A percentile compares a stretch with the other conserved stretches of the same genome.
phyloP scores from a whole-genome alignment of 2,113 vertebrate genomes.

The Sceloporus undulatus region DNA sequence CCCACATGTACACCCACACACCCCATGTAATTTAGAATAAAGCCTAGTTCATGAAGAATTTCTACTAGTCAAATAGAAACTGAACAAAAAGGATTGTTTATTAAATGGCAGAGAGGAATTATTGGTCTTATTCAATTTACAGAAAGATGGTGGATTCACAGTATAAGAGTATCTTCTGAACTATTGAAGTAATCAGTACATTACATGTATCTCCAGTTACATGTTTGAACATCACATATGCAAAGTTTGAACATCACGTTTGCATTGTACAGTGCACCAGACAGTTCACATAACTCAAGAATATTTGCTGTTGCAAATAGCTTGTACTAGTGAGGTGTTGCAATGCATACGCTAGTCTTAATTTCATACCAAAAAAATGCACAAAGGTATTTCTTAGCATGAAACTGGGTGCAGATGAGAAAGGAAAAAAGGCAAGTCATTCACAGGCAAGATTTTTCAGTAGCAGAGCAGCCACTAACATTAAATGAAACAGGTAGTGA shows the following conservation, averaged over 20 bases:
- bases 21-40: slow-evolving; percentile 7
- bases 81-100: slow-evolving; percentile 1
- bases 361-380: not conserved
- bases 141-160: slow-evolving; percentile 32
- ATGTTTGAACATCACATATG: not conserved
- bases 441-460: not conserved
- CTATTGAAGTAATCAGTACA: not conserved
- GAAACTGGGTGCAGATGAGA: not conserved
- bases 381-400: not conserved
- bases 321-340: not conserved
- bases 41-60: slow-evolving; percentile 20
- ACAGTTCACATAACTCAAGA: not conserved
- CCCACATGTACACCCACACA: not conserved
- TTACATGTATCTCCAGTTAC: not conserved
- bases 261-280: not conserved
- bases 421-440: not conserved
- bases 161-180: slow-evolving; percentile 20
- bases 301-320: not conserved
- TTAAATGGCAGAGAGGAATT: not conserved
- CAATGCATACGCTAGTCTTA: no score
- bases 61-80: slow-evolving; percentile 3
- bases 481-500: not conserved
- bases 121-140: slow-evolving; percentile 4
- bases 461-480: not conserved
- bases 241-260: not conserved